Conservation (phyloP, 1,140 invertebrate genomes). For the Rhopalosiphum padi region DNA sequence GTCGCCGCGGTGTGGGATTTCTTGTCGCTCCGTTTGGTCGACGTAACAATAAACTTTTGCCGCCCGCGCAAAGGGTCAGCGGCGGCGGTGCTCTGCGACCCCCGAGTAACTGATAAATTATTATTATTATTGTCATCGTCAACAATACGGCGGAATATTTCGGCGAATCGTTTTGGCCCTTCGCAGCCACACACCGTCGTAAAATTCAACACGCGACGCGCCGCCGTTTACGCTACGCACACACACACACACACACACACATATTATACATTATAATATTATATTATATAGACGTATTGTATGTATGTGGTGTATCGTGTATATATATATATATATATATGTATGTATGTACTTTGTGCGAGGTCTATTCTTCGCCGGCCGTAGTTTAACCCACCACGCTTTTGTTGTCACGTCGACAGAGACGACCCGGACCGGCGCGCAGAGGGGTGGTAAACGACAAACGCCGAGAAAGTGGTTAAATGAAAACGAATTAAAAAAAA, state of each 20-base stretch:
- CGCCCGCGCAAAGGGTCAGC: neutral
- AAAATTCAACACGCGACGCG: neutral
- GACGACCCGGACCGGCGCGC: neutral
- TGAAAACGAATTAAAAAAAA: neutral
- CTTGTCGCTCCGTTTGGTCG: neutral
- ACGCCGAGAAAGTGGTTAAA: neutral
- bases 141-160: constrained; percentile 1
- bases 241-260: too few species aligned
- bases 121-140: neutral
- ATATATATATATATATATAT: too few species aligned
- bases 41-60: constrained; percentile 41
- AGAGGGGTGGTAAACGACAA: neutral
- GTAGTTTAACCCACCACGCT: neutral
- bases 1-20: neutral
- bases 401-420: neutral
- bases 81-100: neutral
- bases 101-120: constrained; percentile 43
- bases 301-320: neutral
- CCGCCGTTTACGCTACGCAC: too few species aligned
- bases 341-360: neutral
- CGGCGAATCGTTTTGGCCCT: neutral
- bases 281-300: too few species aligned
- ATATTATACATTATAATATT: too few species aligned
- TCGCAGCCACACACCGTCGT: neutral
- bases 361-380: neutral